These are phyloP conservation scores for Bungarus multicinctus DNA, from an alignment of 2,113 vertebrate genomes.

Conservation along the genomic window DNA sequence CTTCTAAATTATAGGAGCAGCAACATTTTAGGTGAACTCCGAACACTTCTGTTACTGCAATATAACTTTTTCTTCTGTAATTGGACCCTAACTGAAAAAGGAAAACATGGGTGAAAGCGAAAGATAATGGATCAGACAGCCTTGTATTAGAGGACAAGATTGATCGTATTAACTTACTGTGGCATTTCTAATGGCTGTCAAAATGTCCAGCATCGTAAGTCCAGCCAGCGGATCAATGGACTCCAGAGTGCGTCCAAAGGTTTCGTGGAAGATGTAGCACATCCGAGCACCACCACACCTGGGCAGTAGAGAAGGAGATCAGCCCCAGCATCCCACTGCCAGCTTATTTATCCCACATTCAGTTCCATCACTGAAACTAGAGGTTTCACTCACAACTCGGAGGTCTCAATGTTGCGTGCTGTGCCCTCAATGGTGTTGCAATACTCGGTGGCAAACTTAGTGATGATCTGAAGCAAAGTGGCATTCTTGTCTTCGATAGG, in stretches of 20 bases:
- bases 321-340: not conserved
- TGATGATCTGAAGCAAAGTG: slow-evolving; percentile 80
- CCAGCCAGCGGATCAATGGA: slow-evolving; percentile 78
- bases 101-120: not conserved
- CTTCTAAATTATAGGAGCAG: not conserved
- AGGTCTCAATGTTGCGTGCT: slow-evolving; percentile 74
- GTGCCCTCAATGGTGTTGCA: slow-evolving; percentile 82
- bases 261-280: slow-evolving; percentile 83
- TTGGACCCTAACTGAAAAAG: too few species aligned
- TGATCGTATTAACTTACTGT: slow-evolving; percentile 51
- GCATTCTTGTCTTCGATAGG: slow-evolving; percentile 78
- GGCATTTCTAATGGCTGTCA: slow-evolving; percentile 80
- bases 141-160: not conserved
- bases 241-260: slow-evolving; percentile 78
- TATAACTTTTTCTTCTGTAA: not conserved
- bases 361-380: too few species aligned
- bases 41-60: not conserved
- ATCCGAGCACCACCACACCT: slow-evolving; percentile 79
- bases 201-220: slow-evolving; percentile 73
- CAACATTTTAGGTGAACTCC: not conserved
- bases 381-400: slow-evolving; percentile 73
- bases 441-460: slow-evolving; percentile 80
- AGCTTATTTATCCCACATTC: not conserved
- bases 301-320: not conserved
- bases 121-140: too few species aligned